phyloP scores from a whole-genome alignment of 2,888 invertebrate species.

The Apamea crenata region DNA sequence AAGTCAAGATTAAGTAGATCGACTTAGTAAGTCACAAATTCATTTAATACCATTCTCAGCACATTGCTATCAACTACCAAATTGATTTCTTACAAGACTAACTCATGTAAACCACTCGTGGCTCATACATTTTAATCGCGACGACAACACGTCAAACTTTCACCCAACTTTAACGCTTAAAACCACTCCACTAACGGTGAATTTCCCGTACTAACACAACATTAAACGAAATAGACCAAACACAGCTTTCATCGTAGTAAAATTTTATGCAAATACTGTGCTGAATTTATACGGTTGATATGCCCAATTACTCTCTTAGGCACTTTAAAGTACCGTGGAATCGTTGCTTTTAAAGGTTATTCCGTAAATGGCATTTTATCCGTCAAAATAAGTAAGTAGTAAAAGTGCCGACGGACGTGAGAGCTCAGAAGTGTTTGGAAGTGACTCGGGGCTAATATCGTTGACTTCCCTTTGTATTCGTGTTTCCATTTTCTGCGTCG shows the following conservation, averaged over 20 bases:
- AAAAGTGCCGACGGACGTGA: conserved; percentile 70
- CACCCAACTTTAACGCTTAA: conserved; percentile 50
- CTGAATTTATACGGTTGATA: conserved; percentile 78
- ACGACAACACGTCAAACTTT: conserved; percentile 25
- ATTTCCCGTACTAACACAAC: conserved; percentile 52
- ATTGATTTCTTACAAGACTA: conserved; percentile 69
- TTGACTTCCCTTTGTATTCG: conserved; percentile 68
- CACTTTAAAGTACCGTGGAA: conserved; percentile 73
- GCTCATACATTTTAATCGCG: conserved; percentile 70
- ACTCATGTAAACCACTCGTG: conserved; percentile 62
- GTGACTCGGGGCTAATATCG: conserved; percentile 71
- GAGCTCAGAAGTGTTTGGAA: conserved; percentile 68
- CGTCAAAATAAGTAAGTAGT: conserved; percentile 66
- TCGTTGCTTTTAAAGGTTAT: conserved; percentile 71
- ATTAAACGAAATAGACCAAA: conserved; percentile 64
- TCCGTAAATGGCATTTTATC: conserved; percentile 67
- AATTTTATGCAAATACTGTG: conserved; percentile 79
- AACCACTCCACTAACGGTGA: conserved; percentile 33
- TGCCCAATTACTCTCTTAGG: conserved; percentile 78
- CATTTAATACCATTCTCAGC: conserved; percentile 9
- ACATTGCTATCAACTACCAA: conserved; percentile 54
- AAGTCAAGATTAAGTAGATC: not conserved
- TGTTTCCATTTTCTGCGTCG: conserved; percentile 63
- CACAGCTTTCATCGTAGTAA: conserved; percentile 72
- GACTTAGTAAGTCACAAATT: not conserved